Percentiles rank a stretch among this genome's conserved stretches.
These are phyloP conservation scores for Indri indri DNA, from an alignment of 2,113 vertebrate species.

Conservation along the genomic window DNA sequence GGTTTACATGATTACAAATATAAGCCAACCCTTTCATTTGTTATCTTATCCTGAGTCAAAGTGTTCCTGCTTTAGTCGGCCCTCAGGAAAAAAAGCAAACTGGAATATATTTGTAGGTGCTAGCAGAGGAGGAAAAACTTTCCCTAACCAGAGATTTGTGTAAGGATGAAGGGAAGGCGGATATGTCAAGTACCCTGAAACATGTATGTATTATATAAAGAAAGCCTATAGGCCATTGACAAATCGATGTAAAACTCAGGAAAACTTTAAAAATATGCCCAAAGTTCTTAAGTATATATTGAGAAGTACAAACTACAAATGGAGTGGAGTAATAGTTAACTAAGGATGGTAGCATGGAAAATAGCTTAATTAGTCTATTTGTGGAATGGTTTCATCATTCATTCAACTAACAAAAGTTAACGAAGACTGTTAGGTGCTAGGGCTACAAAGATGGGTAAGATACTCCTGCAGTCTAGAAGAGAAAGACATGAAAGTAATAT, in stretches of 20 bases:
- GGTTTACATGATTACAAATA: constrained; percentile 11
- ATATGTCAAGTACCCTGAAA: neutral
- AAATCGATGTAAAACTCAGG: constrained; percentile 22
- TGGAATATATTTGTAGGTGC: constrained; percentile 9
- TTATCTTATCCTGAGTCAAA: neutral
- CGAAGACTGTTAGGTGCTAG: neutral
- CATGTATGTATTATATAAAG: neutral
- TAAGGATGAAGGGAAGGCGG: neutral
- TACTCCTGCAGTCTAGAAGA: neutral
- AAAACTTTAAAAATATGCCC: neutral
- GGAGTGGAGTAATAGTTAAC: constrained; percentile 8
- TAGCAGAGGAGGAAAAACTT: neutral
- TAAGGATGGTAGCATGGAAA: neutral
- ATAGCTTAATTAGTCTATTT: neutral
- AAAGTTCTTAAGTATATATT: constrained; percentile 5
- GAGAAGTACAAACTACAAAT: constrained; percentile 20
- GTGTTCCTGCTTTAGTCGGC: neutral
- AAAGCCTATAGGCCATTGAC: neutral
- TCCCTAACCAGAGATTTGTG: neutral
- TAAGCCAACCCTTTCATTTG: neutral
- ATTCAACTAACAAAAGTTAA: constrained; percentile 10
- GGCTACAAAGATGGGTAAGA: neutral
- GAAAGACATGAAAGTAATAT: constrained; percentile 9
- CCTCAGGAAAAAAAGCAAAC: neutral
- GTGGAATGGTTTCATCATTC: constrained; percentile 19